Base-by-base conservation (phyloP, 2,113 vertebrate species). In the Gymnocephalus cernua region DNA sequence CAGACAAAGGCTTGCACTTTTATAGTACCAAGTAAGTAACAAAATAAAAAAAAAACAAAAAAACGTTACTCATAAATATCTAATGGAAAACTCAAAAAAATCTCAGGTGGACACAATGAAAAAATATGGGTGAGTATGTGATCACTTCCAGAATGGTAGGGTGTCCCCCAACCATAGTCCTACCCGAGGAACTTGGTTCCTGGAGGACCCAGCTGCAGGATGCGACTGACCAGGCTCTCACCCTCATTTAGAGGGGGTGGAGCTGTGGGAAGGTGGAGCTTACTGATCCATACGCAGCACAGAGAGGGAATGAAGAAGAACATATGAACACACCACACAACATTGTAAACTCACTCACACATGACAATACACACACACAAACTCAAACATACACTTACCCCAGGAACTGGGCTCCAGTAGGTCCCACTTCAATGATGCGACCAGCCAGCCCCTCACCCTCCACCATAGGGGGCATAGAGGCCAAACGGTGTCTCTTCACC, bases 121-220 rank as follows among this genome's bases (percentile, higher is more conserved):
- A 66, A 84, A 72, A 77, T 67, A 77, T 72, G 25, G 62, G 62
- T 67, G 65, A 57, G 51, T 4, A 54, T 76, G 73, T 80, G 79
- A 90, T 68, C 59, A 59, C 72, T 84, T 88, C 84, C 59, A 87
- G 80, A 80, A 51, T 83, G 77, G 56, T 35, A 62, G 62, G 61
- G 64, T 67, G 29, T 62, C 79, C 64, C 72, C 66, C 66, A 77
- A 67, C 79, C 94, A 95, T 95, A 92, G 94, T 96, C 97, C 96
- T 99, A 99, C 98, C 98, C 98, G 95, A 99, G 98, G 95, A 99
- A 99, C 97, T 97, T 99, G 95, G 98, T 99, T 95, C 98, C 98
- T 94, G 98, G 98, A 95, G 98, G 98, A 96, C 98, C 98, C 95
- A 99, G 97, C 95, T 99, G 98, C 95, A 99, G 97, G 95, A 99